Evolutionary conservation across 2,113 vertebrate genomes (phyloP), one percentile per base, ranked within the genome.

Genomic region (Myotis davidii): DNA sequence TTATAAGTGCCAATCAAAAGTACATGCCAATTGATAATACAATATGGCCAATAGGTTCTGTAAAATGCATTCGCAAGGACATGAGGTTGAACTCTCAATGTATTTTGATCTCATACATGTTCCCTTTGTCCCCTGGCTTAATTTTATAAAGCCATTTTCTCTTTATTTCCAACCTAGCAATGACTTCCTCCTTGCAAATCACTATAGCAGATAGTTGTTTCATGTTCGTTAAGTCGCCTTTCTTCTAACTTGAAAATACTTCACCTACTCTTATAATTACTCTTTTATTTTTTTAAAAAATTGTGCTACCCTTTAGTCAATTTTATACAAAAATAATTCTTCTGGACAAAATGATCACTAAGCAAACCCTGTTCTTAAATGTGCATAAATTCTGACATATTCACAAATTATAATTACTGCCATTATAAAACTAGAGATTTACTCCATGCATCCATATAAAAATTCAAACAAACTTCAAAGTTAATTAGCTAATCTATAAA

Each of bases 401-500:
- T 93, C 76, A 81, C 64, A 94, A 85, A 90, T 70, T 52, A 37
- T 48, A 87, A 77, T 76, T 70, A 85, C 20, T 64, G 13, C 21
- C 21, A 84, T 37, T 70, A 12, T 48, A 88, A 91, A 96, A 54
- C 69, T 52, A 83, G 48, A 96, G 72, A 82, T 65, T 78, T 70
- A 76, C 21, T 37, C 73, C 64, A 48, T 27, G 20, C 27, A 81
- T 17, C 23, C 54, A 83, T 52, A 61, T 56, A 88, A 94, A 93
- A 90, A 25, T 29, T 65, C 14, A n/a, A 61, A 45, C 25, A 37
- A 74, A 73, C 73, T 95, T 92, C 59, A 92, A 96, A 96, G 67
- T 81, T 77, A 94, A 89, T 69, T 48, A 85, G 59, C 12, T 65
- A 82, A 50, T 27, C 25, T 85, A 76, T 37, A 85, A 88, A 88